Conservation (phyloP, 2,888 invertebrate genomes). For the Gymnoscelis rufifasciata region DNA sequence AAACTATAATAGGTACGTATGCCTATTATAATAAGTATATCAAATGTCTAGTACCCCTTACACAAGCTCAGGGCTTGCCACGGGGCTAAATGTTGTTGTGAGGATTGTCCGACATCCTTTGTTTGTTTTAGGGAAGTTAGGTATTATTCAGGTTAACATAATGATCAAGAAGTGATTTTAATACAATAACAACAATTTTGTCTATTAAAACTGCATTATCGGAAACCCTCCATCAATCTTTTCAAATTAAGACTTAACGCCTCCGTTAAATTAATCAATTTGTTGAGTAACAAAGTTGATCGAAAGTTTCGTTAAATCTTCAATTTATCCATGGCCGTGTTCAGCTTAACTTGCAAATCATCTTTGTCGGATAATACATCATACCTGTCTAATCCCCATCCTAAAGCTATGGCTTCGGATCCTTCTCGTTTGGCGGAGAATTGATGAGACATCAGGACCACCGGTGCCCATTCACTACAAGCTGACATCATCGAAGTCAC, state of each 20-base stretch:
- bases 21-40: too few species aligned
- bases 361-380: not conserved
- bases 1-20: too few species aligned
- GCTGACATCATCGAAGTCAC: slow-evolving; percentile 52
- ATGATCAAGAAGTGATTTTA: too few species aligned
- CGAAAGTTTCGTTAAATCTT: not conserved
- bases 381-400: slow-evolving; percentile 65
- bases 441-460: slow-evolving; percentile 58
- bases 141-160: too few species aligned
- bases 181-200: too few species aligned
- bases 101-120: too few species aligned
- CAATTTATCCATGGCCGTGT: not conserved
- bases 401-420: slow-evolving; percentile 47
- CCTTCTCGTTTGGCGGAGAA: slow-evolving; percentile 38
- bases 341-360: not conserved
- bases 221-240: too few species aligned
- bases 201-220: too few species aligned
- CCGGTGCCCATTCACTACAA: slow-evolving; percentile 54
- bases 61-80: too few species aligned
- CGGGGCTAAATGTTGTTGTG: too few species aligned
- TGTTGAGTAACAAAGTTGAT: not conserved
- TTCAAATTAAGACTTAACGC: not conserved
- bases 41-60: too few species aligned
- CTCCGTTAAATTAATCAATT: not conserved
- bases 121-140: too few species aligned